phyloP scores from a whole-genome alignment of 1,140 invertebrate genomes.

The Pseudobourletiella spinata region DNA sequence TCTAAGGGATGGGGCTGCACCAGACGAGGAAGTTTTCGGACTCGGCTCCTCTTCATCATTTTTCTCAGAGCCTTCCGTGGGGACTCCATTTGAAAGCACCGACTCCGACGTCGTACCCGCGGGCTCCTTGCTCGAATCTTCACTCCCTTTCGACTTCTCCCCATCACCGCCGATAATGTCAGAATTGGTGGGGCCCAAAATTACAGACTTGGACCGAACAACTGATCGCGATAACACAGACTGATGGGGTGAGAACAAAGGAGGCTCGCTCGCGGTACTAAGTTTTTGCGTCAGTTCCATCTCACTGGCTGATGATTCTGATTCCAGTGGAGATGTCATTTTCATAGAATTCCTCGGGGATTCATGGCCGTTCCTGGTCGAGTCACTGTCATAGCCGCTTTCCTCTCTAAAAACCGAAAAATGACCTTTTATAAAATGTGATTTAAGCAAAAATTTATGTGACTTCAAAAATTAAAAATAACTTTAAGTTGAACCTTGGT shows the following conservation, averaged over 20 bases:
- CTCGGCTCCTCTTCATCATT: background rate
- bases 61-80: background rate
- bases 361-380: conserved; percentile 14
- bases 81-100: too few relatives aligned
- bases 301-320: background rate
- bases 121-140: too few relatives aligned
- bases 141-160: too few relatives aligned
- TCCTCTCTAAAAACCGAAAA: conserved; percentile 10
- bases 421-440: background rate
- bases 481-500: background rate
- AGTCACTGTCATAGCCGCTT: conserved; percentile 31
- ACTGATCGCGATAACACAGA: too few relatives aligned
- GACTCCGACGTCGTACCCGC: too few relatives aligned
- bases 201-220: too few relatives aligned
- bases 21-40: background rate
- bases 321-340: background rate
- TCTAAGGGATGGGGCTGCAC: conserved; percentile 15
- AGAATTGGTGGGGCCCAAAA: too few relatives aligned
- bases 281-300: too few relatives aligned
- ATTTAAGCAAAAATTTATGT: background rate
- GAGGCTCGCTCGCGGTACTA: too few relatives aligned
- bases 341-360: conserved; percentile 22
- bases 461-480: background rate
- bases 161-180: too few relatives aligned
- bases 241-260: too few relatives aligned